Evolutionary conservation across 1,140 invertebrate species (phyloP).

Genomic region (Drosophila mayri): DNA sequence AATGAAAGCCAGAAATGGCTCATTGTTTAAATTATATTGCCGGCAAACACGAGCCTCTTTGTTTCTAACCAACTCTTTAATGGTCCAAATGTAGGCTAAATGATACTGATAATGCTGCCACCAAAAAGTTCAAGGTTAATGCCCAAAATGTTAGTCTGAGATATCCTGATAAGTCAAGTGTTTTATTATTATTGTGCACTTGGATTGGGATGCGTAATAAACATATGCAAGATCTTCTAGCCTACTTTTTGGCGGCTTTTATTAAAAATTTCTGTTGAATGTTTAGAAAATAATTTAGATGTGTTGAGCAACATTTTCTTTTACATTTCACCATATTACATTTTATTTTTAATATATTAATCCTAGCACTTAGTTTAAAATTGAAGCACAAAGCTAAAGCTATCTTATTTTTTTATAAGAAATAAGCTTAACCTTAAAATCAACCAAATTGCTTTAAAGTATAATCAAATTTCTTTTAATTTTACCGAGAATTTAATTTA

Average conservation of each 20-base stretch:
- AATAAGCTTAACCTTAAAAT: no score
- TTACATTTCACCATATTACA: no score
- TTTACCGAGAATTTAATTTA: not conserved
- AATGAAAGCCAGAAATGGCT: not conserved
- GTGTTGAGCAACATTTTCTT: no score
- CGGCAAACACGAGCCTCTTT: conserved; percentile 8
- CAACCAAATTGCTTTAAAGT: no score
- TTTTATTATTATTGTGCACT: not conserved
- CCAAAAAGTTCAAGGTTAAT: not conserved
- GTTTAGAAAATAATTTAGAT: no score
- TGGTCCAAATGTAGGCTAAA: not conserved
- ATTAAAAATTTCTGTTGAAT: no score
- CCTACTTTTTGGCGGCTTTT: not conserved
- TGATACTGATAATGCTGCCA: not conserved
- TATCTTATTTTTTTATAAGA: no score
- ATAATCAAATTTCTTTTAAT: no score
- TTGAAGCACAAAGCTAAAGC: no score
- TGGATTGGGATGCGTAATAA: not conserved
- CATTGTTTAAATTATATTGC: conserved; percentile 1
- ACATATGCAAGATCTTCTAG: not conserved
- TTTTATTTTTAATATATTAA: no score
- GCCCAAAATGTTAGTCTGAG: no score
- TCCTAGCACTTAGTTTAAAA: no score
- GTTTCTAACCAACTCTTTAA: not conserved
- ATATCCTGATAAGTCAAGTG: not conserved